Conservation (phyloP, 2,888 invertebrate genomes). For the Melolontha melolontha region DNA sequence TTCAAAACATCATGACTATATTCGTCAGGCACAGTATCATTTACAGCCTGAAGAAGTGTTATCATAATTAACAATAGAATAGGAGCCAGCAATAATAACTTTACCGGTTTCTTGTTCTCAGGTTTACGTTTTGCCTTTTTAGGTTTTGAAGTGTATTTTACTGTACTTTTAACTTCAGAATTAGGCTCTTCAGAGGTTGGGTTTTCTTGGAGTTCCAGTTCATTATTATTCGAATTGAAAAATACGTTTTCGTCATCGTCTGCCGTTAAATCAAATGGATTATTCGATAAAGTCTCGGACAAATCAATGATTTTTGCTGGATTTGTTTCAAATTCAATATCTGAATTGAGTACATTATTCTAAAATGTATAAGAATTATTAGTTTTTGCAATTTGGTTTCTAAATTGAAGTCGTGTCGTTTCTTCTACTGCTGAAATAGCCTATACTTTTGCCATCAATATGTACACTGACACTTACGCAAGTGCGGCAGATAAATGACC, state of each 20-base stretch:
- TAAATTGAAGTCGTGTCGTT: too few relatives aligned
- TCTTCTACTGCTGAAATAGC: too few relatives aligned
- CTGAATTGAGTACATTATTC: constrained; percentile 2
- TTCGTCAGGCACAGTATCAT: not conserved
- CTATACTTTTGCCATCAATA: too few relatives aligned
- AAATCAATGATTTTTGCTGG: constrained; percentile 44
- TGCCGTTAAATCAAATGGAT: constrained; percentile 42
- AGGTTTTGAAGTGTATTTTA: constrained; percentile 15
- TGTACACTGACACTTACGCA: too few relatives aligned
- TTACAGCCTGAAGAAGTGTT: not conserved
- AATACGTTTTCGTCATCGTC: constrained; percentile 10
- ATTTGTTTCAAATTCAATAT: constrained; percentile 29
- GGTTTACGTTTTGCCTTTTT: constrained; percentile 15
- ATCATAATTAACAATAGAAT: not conserved
- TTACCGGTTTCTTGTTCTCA: constrained; percentile 12
- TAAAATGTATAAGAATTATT: constrained; percentile 3
- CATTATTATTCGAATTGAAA: constrained; percentile 13
- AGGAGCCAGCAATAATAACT: not conserved
- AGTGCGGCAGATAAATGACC: too few relatives aligned
- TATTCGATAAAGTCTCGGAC: constrained; percentile 44
- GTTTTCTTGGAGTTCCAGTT: not conserved
- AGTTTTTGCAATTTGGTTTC: not conserved
- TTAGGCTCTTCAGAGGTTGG: not conserved
- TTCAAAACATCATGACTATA: constrained; percentile 14
- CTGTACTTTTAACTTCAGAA: not conserved